A percentile compares a stretch with the other conserved stretches of the same genome.
These are phyloP conservation scores for Lottia gigantea DNA, from an alignment of 2,888 invertebrate genomes.

Conservation along the genomic window DNA sequence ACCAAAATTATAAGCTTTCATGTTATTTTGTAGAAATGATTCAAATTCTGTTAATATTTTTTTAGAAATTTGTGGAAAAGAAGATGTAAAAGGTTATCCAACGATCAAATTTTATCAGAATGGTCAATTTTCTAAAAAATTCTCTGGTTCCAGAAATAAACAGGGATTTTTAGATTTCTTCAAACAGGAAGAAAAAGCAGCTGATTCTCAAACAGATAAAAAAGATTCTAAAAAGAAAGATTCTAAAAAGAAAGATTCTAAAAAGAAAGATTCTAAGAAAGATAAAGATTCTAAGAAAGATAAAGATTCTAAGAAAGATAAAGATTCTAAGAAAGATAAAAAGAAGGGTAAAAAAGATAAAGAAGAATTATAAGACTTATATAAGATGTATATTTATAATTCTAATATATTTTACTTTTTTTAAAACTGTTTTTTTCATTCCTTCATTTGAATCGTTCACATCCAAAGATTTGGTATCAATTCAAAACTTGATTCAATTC, in stretches of 20 bases:
- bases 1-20: no score
- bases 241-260: constrained; percentile 15
- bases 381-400: constrained; percentile 19
- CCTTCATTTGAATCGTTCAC: not conserved
- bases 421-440: not conserved
- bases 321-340: constrained; percentile 15
- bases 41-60: constrained; percentile 15
- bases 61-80: constrained; percentile 74
- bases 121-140: constrained; percentile 75
- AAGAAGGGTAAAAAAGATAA: not conserved
- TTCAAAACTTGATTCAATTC: no score
- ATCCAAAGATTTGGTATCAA: no score
- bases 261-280: not conserved
- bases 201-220: not conserved
- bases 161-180: constrained; percentile 74
- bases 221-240: constrained; percentile 11
- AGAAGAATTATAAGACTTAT: constrained; percentile 14
- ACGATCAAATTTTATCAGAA: constrained; percentile 78
- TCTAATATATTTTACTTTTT: constrained; percentile 9
- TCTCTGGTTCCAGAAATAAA: constrained; percentile 78
- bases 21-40: not conserved
- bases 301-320: constrained; percentile 12
- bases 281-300: not conserved
- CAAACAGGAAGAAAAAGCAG: constrained; percentile 11
- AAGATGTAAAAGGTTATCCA: constrained; percentile 84